Conservation (phyloP, 2,888 invertebrate genomes). For the Diogma glabrata region DNA sequence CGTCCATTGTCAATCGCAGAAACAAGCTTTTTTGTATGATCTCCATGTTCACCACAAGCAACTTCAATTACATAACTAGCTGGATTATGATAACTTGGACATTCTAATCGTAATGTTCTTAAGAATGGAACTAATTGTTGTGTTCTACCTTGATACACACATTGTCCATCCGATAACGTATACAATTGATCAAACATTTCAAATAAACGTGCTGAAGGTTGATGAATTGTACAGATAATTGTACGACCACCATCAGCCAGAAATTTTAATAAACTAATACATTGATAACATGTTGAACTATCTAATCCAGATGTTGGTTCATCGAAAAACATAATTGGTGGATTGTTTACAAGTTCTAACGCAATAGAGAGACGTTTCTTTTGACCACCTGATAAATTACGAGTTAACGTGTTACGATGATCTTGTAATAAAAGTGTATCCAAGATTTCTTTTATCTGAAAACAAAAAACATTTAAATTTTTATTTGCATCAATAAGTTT, state of each 20-base stretch:
- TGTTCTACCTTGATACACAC: conserved; percentile 87
- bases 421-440: conserved; percentile 79
- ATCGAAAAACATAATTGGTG: conserved; percentile 96
- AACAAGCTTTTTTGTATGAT: conserved; percentile 72
- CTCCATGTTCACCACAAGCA: conserved; percentile 92
- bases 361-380: conserved; percentile 92
- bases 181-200: conserved; percentile 96
- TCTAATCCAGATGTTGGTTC: conserved; percentile 95
- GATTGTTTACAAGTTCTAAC: conserved; percentile 88
- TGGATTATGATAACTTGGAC: conserved; percentile 94
- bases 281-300: conserved; percentile 91
- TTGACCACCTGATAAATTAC: conserved; percentile 87
- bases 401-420: conserved; percentile 80
- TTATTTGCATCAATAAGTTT: too few relatives aligned
- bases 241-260: conserved; percentile 84
- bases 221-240: conserved; percentile 86
- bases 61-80: conserved; percentile 95
- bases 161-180: conserved; percentile 86
- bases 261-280: conserved; percentile 78
- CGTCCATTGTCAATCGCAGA: conserved; percentile 77
- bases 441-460: conserved; percentile 82
- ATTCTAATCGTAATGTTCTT: conserved; percentile 68
- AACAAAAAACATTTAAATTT: conserved; percentile 22
- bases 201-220: conserved; percentile 90
- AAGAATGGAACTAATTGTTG: conserved; percentile 74